Conservation (phyloP, 2,888 invertebrate genomes). For the Andrena minutula region DNA sequence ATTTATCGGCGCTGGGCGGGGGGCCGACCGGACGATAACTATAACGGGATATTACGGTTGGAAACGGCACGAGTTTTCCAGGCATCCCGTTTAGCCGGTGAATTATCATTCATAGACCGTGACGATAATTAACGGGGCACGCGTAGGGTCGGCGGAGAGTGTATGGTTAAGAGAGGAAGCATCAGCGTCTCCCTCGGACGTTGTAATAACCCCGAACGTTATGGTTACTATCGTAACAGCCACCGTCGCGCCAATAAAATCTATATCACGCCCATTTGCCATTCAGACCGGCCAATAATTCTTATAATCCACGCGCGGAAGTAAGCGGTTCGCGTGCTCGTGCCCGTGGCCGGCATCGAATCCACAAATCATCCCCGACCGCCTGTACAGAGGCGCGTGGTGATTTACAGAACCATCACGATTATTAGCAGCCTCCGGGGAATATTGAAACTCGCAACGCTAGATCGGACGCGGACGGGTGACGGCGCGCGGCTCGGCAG, state of each 20-base stretch:
- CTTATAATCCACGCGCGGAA: constrained; percentile 71
- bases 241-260: constrained; percentile 67
- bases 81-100: constrained; percentile 43
- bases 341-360: constrained; percentile 50
- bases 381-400: constrained; percentile 12
- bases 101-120: constrained; percentile 61
- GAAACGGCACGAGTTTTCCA: constrained; percentile 38
- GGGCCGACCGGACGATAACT: constrained; percentile 23
- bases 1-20: constrained; percentile 48
- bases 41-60: constrained; percentile 42
- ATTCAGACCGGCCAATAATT: constrained; percentile 68
- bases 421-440: constrained; percentile 62
- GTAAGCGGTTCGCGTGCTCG: constrained; percentile 70
- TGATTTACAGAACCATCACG: constrained; percentile 65
- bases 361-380: constrained; percentile 65
- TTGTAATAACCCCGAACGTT: constrained; percentile 53
- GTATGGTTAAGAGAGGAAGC: constrained; percentile 16
- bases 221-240: constrained; percentile 37
- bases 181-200: constrained; percentile 32
- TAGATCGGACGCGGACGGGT: constrained; percentile 2
- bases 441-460: constrained; percentile 48
- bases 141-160: constrained; percentile 15
- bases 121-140: constrained; percentile 55
- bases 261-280: constrained; percentile 67
- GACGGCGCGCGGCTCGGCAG: no score